phyloP scores from a whole-genome alignment of 2,888 invertebrate species.

The Rotaria macrura region DNA sequence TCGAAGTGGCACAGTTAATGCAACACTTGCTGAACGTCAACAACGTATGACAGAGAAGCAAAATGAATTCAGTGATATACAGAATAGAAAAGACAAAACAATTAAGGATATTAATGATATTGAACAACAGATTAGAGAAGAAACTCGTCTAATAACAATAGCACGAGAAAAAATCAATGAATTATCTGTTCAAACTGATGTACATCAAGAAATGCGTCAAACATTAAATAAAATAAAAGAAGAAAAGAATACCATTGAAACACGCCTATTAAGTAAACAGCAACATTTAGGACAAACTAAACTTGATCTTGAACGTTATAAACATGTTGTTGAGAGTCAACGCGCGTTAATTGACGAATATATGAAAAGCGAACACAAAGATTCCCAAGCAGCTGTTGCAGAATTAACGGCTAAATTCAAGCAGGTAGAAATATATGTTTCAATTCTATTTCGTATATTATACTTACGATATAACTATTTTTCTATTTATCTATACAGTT shows the following conservation, averaged over 20 bases:
- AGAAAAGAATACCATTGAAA: neutral
- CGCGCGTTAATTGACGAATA: neutral
- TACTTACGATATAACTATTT: no score
- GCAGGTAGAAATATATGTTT: neutral
- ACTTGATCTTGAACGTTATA: neutral
- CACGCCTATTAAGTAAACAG: neutral
- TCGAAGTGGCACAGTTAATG: conserved; percentile 23
- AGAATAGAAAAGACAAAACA: conserved; percentile 23
- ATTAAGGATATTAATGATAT: conserved; percentile 21
- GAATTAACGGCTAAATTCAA: neutral
- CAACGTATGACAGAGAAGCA: conserved; percentile 23
- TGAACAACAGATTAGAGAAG: conserved; percentile 19
- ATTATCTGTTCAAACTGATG: conserved; percentile 10
- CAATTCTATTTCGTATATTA: no score
- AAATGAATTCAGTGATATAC: conserved; percentile 23
- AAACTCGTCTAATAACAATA: conserved; percentile 1
- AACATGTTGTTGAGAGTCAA: neutral
- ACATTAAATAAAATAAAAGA: neutral
- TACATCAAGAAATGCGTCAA: conserved; percentile 17
- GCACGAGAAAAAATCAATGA: neutral
- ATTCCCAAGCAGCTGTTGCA: neutral
- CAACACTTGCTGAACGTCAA: conserved; percentile 29
- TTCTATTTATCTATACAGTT: neutral
- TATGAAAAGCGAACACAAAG: neutral
- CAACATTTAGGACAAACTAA: conserved; percentile 11